Evolutionary conservation across 2,113 vertebrate species (phyloP), one percentile per base, ranked within the genome.

Genomic region (Xyliphius kryptos): DNA sequence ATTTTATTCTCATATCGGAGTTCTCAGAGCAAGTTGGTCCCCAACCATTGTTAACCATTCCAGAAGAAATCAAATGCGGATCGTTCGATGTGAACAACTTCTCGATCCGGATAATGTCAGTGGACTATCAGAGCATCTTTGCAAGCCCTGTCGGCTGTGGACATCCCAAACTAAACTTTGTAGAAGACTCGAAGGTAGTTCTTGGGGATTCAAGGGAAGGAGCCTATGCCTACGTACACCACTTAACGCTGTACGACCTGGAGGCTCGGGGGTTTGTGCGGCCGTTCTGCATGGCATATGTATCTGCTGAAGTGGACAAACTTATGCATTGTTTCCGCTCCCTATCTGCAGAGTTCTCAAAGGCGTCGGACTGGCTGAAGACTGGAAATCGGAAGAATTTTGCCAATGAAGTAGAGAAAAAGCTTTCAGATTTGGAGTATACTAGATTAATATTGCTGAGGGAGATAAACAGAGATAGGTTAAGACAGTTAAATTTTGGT

Each of bases 21-120:
- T 98, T 99, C 82, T 97, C 92, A 0, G 95, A 99, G 69, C 91
- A 97, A 81, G 94, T 97, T 66, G 96, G 94, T 50, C 95, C 96
- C 0, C 89, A 89, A 56, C 94, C 95, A 2, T 85, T 99, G 56
- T 82, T 97, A 67, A 98, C 93, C 17, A 85, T 98, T 61, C 96
- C 96, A 0, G 85, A 91, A 43, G 86, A 91, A 19, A 77, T 81
- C 72, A 86, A 87, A 20, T 83, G 88, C 0, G 94, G 92, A 44
- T 85, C 87, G 0, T 97, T 97, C 0, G 94, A 99, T 75, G 89
- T 98, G 64, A 97, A 99, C 76, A 91, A 97, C 69, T 98, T 99
- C 75, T 93, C 94, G 1, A 85, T 99, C 9, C 89, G 96, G 58
- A 90, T 99, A 75, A 98, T 99, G 95, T 97, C 94, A 0, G 94